Conservation (phyloP, 2,797 vertebrate species). For the Lophotriccus pileatus region DNA sequence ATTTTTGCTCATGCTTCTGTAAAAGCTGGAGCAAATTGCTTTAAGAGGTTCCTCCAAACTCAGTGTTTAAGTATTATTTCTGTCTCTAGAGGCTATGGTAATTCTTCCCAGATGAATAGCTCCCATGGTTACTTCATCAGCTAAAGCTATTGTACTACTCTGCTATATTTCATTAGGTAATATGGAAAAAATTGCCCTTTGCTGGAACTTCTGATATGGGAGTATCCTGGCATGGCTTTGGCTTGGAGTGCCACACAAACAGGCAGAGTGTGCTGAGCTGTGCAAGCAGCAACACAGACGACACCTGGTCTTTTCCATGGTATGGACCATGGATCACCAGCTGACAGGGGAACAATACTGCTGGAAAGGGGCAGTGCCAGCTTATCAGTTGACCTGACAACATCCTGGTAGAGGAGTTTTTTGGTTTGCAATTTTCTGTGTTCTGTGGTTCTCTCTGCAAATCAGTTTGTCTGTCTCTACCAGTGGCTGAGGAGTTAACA, state of each 20-base stretch:
- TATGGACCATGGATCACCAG: background rate
- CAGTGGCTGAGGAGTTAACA: background rate
- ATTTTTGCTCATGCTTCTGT: background rate
- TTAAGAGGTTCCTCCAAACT: background rate
- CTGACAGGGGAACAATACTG: background rate
- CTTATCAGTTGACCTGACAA: background rate
- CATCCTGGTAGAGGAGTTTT: background rate
- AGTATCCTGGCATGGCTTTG: background rate
- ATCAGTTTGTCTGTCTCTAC: background rate
- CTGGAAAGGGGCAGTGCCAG: background rate
- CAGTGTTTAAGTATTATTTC: background rate
- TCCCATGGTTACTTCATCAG: background rate
- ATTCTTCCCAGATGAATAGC: background rate
- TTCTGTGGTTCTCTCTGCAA: background rate
- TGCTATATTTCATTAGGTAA: background rate
- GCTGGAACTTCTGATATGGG: background rate
- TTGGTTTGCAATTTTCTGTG: background rate
- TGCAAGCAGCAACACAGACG: background rate
- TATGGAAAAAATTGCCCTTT: background rate
- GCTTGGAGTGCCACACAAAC: rapidly evolving
- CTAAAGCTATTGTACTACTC: background rate
- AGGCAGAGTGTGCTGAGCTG: rapidly evolving
- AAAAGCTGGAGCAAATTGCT: background rate
- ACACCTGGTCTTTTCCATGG: background rate
- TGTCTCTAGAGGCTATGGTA: background rate